These are phyloP conservation scores for Muricea muricata DNA, from an alignment of 92 coral and sea anemone genomes.

Conservation along the genomic window DNA sequence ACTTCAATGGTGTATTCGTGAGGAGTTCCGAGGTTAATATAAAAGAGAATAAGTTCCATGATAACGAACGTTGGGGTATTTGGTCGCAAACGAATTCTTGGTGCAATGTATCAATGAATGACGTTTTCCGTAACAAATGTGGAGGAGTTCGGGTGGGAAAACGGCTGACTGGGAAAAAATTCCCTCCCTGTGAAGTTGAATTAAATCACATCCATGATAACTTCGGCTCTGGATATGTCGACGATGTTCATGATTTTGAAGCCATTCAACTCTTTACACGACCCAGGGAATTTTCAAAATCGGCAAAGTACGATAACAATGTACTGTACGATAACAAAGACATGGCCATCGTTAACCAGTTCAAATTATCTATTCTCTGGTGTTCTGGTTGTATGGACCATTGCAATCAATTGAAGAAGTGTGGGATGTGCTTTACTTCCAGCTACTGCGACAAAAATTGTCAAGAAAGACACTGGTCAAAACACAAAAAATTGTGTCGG, in stretches of 20 bases:
- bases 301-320: not conserved
- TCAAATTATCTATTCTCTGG: not conserved
- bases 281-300: not conserved
- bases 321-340: not conserved
- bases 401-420: not conserved
- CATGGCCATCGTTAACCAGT: not conserved
- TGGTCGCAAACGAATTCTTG: constrained; percentile 1
- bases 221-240: constrained; percentile 31
- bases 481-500: constrained; percentile 31
- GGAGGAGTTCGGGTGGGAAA: not conserved
- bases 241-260: not conserved
- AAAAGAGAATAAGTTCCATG: not conserved
- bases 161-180: not conserved
- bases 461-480: constrained; percentile 25
- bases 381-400: not conserved
- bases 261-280: no score
- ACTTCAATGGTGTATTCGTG: not conserved
- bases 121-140: not conserved
- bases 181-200: constrained; percentile 11
- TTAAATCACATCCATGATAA: constrained; percentile 43
- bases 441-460: constrained; percentile 31
- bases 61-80: not conserved
- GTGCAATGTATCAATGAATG: not conserved
- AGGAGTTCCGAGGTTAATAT: constrained; percentile 12
- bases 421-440: not conserved